Evolutionary conservation across 2,113 vertebrate species (phyloP), one percentile per base, ranked within the genome.

Genomic region (Poecile atricapillus): DNA sequence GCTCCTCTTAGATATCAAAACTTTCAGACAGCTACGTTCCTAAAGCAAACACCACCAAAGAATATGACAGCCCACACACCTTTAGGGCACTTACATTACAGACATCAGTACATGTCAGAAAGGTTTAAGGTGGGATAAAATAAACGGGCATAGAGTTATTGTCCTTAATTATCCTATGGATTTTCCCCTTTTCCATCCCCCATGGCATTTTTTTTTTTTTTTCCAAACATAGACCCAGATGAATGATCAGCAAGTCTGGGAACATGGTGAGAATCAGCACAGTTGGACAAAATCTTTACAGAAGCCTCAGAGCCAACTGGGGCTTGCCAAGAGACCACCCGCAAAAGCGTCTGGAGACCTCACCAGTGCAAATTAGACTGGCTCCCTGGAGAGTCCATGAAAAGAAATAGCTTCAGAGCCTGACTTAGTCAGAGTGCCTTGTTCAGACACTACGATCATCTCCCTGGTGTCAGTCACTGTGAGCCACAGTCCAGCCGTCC

Each of bases 11-110:
- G 93, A 96, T 93, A 96, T 91, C 95, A 90, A 93, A 93, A 96
- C 96, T 97, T 96, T 97, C 98, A 98, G 98, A 98, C 97, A 98
- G 97, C 89, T 97, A 93, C 50, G 95, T 97, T 96, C 94, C 97
- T 94, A 98, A 98, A 97, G 93, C 96, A 98, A 98, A 98, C 97
- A 98, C 70, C 79, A 92, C 75, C 80, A 83, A 89, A 91, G 95
- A 97, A 87, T 52, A 96, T 63, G 83, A 96, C 58, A 30, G 98
- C 97, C 98, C 98, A 98, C 97, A 98, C 98, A 98, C 98, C 98
- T 98, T 96, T 81, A 97, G 96, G 97, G 97, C 93, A 97, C 97
- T 94, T 98, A 91, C 95, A 67, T 97, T 96, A 94, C 95, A 97
- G 86, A 95, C 97, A 97, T 98, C 94, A 97, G 93, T 94, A 94